phyloP scores from a whole-genome alignment of 2,113 vertebrate genomes.

The Chamaea fasciata region DNA sequence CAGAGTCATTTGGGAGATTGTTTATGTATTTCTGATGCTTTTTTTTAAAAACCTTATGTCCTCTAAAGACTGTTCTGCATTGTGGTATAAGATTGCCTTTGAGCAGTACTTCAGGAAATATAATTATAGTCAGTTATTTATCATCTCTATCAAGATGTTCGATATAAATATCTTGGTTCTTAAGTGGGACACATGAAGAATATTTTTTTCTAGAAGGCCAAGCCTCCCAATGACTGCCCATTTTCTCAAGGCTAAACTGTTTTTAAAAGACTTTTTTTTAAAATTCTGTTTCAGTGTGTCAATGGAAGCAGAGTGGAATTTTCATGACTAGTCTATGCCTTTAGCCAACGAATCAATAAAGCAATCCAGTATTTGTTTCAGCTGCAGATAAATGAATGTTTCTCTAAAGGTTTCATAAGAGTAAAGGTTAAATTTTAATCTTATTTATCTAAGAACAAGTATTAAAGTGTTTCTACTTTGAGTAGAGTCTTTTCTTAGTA shows the following conservation, averaged over 20 bases:
- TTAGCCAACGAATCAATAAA: slow-evolving; percentile 24
- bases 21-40: not conserved
- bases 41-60: not conserved
- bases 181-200: not conserved
- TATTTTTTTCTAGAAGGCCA: not conserved
- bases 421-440: slow-evolving; percentile 24
- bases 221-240: not conserved
- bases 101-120: not conserved
- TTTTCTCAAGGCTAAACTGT: slow-evolving; percentile 4
- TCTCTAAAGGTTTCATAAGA: not conserved
- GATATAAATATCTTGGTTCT: not conserved
- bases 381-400: not conserved
- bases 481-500: not conserved
- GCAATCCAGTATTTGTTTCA: slow-evolving; percentile 29
- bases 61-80: not conserved
- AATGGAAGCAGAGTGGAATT: not conserved
- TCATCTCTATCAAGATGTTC: not conserved
- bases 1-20: not conserved
- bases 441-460: slow-evolving; percentile 10
- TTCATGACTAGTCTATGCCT: not conserved
- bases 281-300: not conserved
- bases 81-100: not conserved
- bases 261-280: not conserved
- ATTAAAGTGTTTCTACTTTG: not conserved
- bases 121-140: not conserved